Evolutionary conservation across 1,140 invertebrate species (phyloP).

Genomic region (Hylaeus anthracinus): DNA sequence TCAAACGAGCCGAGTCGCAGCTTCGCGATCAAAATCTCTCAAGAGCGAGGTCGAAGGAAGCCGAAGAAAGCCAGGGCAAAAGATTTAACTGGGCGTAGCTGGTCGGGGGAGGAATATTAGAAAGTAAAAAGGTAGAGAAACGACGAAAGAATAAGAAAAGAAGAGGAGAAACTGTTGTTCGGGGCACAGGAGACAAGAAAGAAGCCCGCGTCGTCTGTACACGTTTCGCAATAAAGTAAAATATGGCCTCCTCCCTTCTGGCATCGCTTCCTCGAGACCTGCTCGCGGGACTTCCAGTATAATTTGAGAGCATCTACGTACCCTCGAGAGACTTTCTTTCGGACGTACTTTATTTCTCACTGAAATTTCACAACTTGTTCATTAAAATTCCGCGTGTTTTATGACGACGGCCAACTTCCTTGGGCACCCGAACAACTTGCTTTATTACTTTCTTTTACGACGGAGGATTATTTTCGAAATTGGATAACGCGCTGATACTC

Average conservation of each 20-base stretch:
- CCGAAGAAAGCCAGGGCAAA: not conserved
- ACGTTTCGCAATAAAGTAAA: conserved; percentile 37
- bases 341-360: conserved; percentile 24
- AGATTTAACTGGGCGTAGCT: not conserved
- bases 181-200: not conserved
- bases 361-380: conserved; percentile 48
- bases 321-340: conserved; percentile 42
- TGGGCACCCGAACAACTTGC: conserved; percentile 30
- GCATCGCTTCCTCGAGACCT: conserved; percentile 26
- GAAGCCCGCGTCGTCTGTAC: not conserved
- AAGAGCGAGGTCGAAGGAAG: not conserved
- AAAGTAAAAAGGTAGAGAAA: not conserved
- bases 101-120: not conserved
- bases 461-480: conserved; percentile 43
- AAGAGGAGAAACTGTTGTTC: conserved; percentile 19
- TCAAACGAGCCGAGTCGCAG: not conserved
- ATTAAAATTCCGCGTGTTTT: conserved; percentile 50
- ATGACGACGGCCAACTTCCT: conserved; percentile 31
- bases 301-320: conserved; percentile 43
- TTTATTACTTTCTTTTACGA: conserved; percentile 36
- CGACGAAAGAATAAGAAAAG: not conserved
- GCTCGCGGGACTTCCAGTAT: conserved; percentile 20
- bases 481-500: conserved; percentile 22
- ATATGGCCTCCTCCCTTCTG: conserved; percentile 13
- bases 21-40: conserved; percentile 8